These are phyloP conservation scores for Caerostris extrusa DNA, from an alignment of 1,140 invertebrate genomes.

Conservation along the genomic window DNA sequence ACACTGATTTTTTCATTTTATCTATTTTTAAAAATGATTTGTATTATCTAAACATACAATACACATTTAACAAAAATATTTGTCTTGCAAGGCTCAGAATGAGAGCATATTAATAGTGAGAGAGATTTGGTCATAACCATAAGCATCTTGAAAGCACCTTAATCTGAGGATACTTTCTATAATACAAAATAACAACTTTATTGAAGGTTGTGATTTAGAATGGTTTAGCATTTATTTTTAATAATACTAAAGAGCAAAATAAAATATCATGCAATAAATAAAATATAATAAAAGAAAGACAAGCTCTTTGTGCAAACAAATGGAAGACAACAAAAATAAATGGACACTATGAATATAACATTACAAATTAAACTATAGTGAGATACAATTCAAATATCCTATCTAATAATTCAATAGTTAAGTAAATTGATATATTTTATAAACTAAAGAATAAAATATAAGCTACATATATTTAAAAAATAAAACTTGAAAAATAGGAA, in stretches of 20 bases:
- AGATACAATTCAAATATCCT: constrained; percentile 54
- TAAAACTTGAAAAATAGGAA: constrained; percentile 78
- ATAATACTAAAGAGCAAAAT: constrained; percentile 61
- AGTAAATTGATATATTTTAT: constrained; percentile 40
- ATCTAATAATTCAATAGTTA: constrained; percentile 55
- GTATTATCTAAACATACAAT: neutral
- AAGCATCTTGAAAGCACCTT: constrained; percentile 75
- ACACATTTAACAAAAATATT: constrained; percentile 29
- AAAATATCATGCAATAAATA: constrained; percentile 70
- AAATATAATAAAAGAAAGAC: constrained; percentile 73
- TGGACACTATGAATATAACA: constrained; percentile 57
- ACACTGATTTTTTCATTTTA: neutral
- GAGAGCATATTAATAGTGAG: constrained; percentile 1
- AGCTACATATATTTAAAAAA: constrained; percentile 71
- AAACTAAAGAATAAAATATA: constrained; percentile 72
- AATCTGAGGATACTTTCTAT: constrained; percentile 54
- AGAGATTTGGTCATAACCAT: constrained; percentile 72
- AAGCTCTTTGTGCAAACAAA: constrained; percentile 76
- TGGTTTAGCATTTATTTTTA: constrained; percentile 35
- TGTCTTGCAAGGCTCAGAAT: constrained; percentile 29
- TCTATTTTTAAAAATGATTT: neutral
- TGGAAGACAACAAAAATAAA: constrained; percentile 76
- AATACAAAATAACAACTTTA: constrained; percentile 49
- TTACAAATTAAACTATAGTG: constrained; percentile 70
- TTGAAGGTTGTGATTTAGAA: constrained; percentile 15